A percentile compares a stretch with the other conserved stretches of the same genome.
phyloP scores from a whole-genome alignment of 2,888 invertebrate species.

The Sarcophaga carnaria region DNA sequence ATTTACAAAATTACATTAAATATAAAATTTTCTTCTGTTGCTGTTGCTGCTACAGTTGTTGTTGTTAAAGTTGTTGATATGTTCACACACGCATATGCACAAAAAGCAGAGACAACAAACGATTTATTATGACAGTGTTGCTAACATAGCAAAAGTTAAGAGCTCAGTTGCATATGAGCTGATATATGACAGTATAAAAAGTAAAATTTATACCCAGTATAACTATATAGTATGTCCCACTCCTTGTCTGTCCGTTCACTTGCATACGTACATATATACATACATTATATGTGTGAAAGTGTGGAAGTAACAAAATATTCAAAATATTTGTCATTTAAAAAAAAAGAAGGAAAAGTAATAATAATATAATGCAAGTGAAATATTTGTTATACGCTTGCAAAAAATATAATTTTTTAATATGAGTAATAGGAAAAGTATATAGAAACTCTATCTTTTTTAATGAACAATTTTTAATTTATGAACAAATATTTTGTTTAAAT shows the following conservation, averaged over 20 bases:
- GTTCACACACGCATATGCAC: background rate
- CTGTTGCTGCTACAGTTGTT: constrained; percentile 5
- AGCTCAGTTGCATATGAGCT: constrained; percentile 60
- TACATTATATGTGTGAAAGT: constrained; percentile 11
- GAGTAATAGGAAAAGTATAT: background rate
- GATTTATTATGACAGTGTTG: constrained; percentile 68
- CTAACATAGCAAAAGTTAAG: constrained; percentile 67
- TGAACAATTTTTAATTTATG: constrained; percentile 39
- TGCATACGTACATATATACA: too few relatives aligned
- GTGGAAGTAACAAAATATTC: constrained; percentile 51
- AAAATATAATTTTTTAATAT: background rate
- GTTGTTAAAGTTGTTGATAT: constrained; percentile 16
- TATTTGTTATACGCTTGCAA: constrained; percentile 46
- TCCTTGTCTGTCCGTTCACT: too few relatives aligned
- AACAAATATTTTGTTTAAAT: constrained; percentile 2
- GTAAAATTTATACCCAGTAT: constrained; percentile 34
- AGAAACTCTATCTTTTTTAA: constrained; percentile 20
- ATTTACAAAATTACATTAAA: constrained; percentile 39
- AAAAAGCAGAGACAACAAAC: constrained; percentile 39
- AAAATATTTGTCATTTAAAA: constrained; percentile 66
- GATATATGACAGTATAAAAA: constrained; percentile 62
- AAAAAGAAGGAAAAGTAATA: constrained; percentile 8
- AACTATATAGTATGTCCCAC: background rate
- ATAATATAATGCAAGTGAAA: constrained; percentile 38
- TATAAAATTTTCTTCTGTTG: constrained; percentile 12